Evolutionary conservation across 2,113 vertebrate species (phyloP).

Genomic region (Forbesichthys papilliferus): DNA sequence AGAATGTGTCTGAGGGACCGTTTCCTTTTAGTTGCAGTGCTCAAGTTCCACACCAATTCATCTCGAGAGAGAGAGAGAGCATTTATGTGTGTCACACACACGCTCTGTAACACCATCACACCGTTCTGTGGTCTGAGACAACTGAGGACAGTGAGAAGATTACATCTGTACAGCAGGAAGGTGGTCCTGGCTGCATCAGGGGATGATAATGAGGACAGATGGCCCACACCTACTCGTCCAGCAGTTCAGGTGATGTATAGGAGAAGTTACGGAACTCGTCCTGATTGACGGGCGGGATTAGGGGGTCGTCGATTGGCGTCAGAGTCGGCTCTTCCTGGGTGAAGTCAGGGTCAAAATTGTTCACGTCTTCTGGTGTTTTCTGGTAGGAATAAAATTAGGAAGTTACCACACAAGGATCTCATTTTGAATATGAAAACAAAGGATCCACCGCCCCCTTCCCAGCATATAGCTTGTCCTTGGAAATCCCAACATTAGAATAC

Average conservation of each 20-base stretch:
- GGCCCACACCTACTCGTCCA: slow-evolving; percentile 39
- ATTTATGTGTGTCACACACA: slow-evolving; percentile 5
- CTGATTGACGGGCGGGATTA: slow-evolving; percentile 90
- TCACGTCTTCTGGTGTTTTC: slow-evolving; percentile 95
- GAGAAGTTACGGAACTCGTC: slow-evolving; percentile 97
- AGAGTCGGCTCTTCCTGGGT: slow-evolving; percentile 93
- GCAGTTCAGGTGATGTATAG: slow-evolving; percentile 85
- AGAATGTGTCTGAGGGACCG: neutral
- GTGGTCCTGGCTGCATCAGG: neutral
- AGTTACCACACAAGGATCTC: neutral
- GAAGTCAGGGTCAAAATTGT: slow-evolving; percentile 98
- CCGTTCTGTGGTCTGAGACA: slow-evolving; percentile 32
- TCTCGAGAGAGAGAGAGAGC: neutral
- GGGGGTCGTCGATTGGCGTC: slow-evolving; percentile 89
- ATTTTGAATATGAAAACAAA: neutral
- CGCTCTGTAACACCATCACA: slow-evolving; percentile 19
- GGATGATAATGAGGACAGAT: neutral
- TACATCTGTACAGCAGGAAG: neutral
- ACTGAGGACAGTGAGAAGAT: slow-evolving; percentile 22
- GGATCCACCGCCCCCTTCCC: no score
- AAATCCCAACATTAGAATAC: neutral
- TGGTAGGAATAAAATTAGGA: slow-evolving; percentile 47
- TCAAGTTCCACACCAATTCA: neutral
- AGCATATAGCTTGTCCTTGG: no score
- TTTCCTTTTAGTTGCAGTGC: slow-evolving; percentile 2